phyloP scores from a whole-genome alignment of 2,797 vertebrate species.

The Limosa lapponica region DNA sequence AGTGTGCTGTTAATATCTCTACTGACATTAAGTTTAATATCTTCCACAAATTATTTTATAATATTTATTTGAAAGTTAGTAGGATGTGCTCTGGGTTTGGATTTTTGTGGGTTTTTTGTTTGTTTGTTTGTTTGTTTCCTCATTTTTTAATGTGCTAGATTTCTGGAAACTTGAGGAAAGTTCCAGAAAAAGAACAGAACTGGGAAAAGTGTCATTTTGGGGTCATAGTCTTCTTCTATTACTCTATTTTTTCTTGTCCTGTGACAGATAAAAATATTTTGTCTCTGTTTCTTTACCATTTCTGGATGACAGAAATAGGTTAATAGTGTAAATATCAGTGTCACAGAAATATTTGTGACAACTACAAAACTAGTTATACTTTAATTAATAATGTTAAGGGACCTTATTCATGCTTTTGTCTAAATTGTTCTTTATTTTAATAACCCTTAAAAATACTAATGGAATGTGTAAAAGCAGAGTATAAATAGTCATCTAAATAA shows the following conservation, averaged over 20 bases:
- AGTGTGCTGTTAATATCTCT: background rate
- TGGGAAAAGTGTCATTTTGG: background rate
- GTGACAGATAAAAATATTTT: background rate
- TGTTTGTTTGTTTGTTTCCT: background rate
- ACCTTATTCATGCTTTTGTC: background rate
- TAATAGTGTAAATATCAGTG: background rate
- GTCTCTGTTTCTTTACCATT: background rate
- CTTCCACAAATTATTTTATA: background rate
- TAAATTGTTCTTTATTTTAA: background rate
- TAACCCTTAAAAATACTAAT: background rate
- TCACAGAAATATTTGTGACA: background rate
- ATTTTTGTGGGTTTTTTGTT: fast-evolving
- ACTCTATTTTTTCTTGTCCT: background rate
- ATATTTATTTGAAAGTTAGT: background rate
- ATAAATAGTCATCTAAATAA: background rate
- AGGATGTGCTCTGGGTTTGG: background rate
- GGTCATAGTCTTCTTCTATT: background rate
- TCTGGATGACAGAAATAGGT: background rate
- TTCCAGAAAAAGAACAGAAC: background rate
- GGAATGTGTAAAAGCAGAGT: background rate
- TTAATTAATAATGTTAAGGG: background rate
- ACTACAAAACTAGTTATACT: background rate
- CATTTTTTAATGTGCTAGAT: background rate
- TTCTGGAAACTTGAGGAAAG: background rate
- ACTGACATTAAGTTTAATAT: background rate